Evolutionary conservation across 2,888 invertebrate species (phyloP), one percentile per base, ranked within the genome.

Genomic region (Diplazon laetatorius): DNA sequence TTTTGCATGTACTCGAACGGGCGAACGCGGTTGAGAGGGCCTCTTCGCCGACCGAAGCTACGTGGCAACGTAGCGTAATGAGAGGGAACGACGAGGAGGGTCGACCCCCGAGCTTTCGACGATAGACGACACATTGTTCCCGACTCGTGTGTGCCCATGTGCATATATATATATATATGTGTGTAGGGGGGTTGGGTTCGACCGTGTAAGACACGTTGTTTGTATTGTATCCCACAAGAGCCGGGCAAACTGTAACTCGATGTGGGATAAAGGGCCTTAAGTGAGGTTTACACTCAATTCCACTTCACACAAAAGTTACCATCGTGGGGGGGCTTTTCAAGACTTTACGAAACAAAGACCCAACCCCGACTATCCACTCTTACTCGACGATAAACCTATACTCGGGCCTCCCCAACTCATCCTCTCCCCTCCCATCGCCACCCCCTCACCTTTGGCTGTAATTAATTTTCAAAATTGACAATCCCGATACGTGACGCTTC

Each of bases 401-500:
- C n/a, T n/a, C n/a, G n/a, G n/a, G n/a, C n/a, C n/a, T n/a, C n/a
- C n/a, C n/a, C n/a, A n/a, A n/a, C n/a, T n/a, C n/a, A n/a, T n/a
- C n/a, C n/a, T n/a, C n/a, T n/a, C n/a, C n/a, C n/a, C n/a, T n/a
- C n/a, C n/a, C n/a, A n/a, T n/a, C n/a, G n/a, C n/a, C n/a, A n/a
- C n/a, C n/a, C n/a, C n/a, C n/a, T n/a, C n/a, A n/a, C n/a, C n/a
- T n/a, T n/a, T n/a, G n/a, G n/a, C n/a, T n/a, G n/a, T n/a, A 22
- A 65, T 65, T 50, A 48, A 65, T 50, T 50, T 37, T 37, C 35
- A 20, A 50, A 48, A 65, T 65, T 65, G 18, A 65, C 48, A 65
- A 50, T 35, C 55, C 55, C 30, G 55, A n/a, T 14, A 30, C 35
- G 55, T 35, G 55, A 55, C 55, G 55, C 30, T 5, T n/a, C n/a